A percentile compares a stretch with the other conserved stretches of the same genome.
Conservation (phyloP, 2,797 vertebrate genomes). For the Buphagus erythrorhynchus region DNA sequence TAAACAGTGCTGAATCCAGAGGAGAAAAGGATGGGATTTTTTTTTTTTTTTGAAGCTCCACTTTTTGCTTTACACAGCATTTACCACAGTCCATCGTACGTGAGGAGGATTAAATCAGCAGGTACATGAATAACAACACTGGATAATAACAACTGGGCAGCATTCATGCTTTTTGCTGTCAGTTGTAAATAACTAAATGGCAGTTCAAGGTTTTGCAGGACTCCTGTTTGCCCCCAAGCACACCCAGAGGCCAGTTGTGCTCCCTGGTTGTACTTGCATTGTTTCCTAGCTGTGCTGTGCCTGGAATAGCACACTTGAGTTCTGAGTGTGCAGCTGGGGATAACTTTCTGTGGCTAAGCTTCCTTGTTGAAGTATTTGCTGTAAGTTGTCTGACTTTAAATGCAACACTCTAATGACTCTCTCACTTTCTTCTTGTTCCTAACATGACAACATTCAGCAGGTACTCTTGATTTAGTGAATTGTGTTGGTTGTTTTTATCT, state of each 20-base stretch:
- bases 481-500: neutral
- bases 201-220: neutral
- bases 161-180: neutral
- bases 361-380: neutral
- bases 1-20: neutral
- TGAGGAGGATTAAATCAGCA: neutral
- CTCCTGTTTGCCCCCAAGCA: neutral
- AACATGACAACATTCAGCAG: neutral
- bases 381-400: neutral
- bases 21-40: neutral
- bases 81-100: neutral
- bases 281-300: neutral
- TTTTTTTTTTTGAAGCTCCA: neutral
- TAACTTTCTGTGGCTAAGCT: neutral
- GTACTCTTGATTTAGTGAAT: neutral
- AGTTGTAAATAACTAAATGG: neutral
- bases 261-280: neutral
- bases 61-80: neutral
- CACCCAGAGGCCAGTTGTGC: neutral
- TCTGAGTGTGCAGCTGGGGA: neutral
- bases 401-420: neutral
- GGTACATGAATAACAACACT: neutral
- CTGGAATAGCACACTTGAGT: neutral
- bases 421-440: neutral
- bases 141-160: neutral